Percentiles rank a stretch among this genome's conserved stretches.
phyloP scores from a whole-genome alignment of 1,140 invertebrate genomes.

The Aleiodes sp. region DNA sequence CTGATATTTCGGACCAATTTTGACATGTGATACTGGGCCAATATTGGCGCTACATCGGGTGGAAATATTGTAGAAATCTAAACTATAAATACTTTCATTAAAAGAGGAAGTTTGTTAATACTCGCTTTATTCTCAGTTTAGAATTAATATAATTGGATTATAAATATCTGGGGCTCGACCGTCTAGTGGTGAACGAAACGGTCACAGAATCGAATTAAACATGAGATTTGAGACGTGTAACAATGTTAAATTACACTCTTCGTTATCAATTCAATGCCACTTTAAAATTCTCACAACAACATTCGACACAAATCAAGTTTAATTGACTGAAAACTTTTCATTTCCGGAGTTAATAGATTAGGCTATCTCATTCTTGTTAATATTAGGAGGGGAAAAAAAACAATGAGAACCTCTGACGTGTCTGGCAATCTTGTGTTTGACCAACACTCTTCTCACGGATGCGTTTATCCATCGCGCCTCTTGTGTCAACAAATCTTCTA shows the following conservation, averaged over 20 bases:
- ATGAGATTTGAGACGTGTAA: neutral
- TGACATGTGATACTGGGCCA: too few relatives aligned
- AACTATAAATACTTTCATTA: too few relatives aligned
- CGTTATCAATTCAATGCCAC: neutral
- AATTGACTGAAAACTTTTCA: constrained; percentile 3
- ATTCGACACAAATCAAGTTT: neutral
- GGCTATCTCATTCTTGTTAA: neutral
- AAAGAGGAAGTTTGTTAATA: constrained; percentile 13
- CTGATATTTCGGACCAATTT: too few relatives aligned
- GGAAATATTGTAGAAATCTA: too few relatives aligned
- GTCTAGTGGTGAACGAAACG: neutral
- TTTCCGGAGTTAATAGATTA: neutral
- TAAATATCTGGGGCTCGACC: neutral
- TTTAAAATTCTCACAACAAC: neutral
- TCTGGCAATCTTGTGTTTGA: constrained; percentile 45
- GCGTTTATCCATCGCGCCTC: constrained; percentile 34
- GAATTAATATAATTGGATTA: constrained; percentile 2
- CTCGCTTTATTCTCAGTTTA: neutral
- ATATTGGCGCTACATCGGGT: too few relatives aligned
- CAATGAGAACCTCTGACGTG: constrained; percentile 45
- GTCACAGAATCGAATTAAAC: neutral
- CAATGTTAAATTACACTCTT: neutral
- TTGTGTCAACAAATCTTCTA: constrained; percentile 35
- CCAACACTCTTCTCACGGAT: constrained; percentile 46
- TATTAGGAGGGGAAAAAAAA: neutral